Base-by-base conservation (phyloP, 2,888 invertebrate genomes). In the Xestia xanthographa region DNA sequence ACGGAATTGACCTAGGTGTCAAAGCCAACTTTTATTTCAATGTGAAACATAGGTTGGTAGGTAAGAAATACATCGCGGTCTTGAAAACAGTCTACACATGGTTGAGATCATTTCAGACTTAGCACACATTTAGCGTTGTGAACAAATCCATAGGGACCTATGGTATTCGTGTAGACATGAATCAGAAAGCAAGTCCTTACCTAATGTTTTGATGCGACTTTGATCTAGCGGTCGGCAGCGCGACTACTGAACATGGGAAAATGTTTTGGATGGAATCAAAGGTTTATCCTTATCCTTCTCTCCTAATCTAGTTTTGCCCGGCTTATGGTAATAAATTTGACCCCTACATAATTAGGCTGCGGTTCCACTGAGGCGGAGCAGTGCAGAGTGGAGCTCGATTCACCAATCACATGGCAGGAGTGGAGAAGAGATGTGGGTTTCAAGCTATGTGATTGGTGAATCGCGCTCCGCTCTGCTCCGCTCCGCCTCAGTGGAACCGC, bases 1-100 rank as follows among this genome's bases (percentile, higher is more conserved):
- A 68, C 79, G 69, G 62, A 56, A 83, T 78, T 79, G 84, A 79
- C 62, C 68, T 83, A 83, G 62, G 79, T 48, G 53, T 78, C 79
- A 79, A 56, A 83, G 79, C 68, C 48, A 80, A 67, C 34, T 83
- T 50, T 12, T 29, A 63, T 79, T 62, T 65, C 26, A 75, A 75
- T 53, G 45, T 80, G 38, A 80, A 48, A 41, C 34, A 34, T n/a
- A 6, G 11, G 17, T 58, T 29, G 0, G 58, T 38, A 34, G 11
- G 22, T 41, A 63, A 41, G 41, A 26, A 34, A 48, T 34, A 11
- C 22, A 43, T 38, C 9, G 6, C n/a, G n/a, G 11, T 38, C 29
- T 63, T 41, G 75, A 41, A 48, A 45, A 22, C 22, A 38, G 20
- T 34, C 1, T 17, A 0, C 9, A 12, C 20, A 6, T n/a, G 3